Evolutionary conservation across 2,888 invertebrate species (phyloP).

Genomic region (Amiota mariae): DNA sequence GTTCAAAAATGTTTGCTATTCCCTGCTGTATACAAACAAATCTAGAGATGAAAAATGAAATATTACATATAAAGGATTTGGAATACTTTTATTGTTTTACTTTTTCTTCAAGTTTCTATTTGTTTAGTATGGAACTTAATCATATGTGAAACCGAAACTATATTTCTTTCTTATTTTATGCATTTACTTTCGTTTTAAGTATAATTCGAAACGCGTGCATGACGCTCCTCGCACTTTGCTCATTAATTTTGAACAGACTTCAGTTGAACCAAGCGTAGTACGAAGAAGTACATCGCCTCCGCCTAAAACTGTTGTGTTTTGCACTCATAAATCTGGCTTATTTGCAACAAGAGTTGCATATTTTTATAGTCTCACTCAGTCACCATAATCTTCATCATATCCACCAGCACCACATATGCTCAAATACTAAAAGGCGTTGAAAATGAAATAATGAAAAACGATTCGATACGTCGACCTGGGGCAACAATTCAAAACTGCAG

Average conservation of each 20-base stretch:
- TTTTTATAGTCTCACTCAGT: background rate
- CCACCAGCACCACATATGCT: slow-evolving; percentile 10
- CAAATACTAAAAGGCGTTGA: slow-evolving; percentile 19
- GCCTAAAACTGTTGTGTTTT: background rate
- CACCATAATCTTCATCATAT: background rate
- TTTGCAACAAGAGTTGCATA: slow-evolving; percentile 12
- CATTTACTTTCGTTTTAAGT: too few relatives aligned
- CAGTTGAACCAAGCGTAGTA: too few relatives aligned
- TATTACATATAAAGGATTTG: too few relatives aligned
- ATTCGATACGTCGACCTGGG: background rate
- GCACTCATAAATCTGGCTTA: slow-evolving; percentile 21
- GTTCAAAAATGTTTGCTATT: too few relatives aligned
- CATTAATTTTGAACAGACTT: too few relatives aligned
- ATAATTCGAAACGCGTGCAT: slow-evolving; percentile 13
- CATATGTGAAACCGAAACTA: too few relatives aligned
- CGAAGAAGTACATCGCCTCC: background rate
- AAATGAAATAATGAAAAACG: slow-evolving; percentile 23
- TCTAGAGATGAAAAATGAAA: too few relatives aligned
- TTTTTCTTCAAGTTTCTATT: too few relatives aligned
- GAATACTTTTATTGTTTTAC: too few relatives aligned
- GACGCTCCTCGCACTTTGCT: background rate
- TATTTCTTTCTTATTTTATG: too few relatives aligned
- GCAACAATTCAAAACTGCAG: slow-evolving; percentile 1
- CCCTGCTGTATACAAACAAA: too few relatives aligned
- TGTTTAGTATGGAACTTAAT: too few relatives aligned